Evolutionary conservation across 1,140 invertebrate genomes (phyloP).

Genomic region (Monochamus saltuarius): DNA sequence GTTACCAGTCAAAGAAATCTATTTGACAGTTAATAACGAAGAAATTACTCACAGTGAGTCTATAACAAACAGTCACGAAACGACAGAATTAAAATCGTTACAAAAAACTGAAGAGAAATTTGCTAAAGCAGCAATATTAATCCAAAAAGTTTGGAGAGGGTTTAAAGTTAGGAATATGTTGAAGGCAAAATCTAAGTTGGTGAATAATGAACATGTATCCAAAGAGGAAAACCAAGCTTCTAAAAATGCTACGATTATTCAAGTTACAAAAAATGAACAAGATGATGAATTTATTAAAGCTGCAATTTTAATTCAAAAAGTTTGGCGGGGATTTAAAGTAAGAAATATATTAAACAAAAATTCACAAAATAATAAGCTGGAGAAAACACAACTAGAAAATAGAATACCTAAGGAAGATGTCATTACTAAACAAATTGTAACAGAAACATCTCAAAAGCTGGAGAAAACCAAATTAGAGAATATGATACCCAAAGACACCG

Average conservation of each 20-base stretch:
- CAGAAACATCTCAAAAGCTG: neutral
- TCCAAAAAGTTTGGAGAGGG: too few relatives aligned
- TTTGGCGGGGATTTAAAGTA: conserved; percentile 10
- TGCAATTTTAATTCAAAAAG: conserved; percentile 12
- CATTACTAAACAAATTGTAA: neutral
- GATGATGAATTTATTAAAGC: neutral
- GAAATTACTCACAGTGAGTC: too few relatives aligned
- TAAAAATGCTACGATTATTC: neutral
- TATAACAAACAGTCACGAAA: too few relatives aligned
- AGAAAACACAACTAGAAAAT: neutral
- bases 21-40: too few relatives aligned
- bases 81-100: conserved; percentile 1
- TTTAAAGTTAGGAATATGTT: too few relatives aligned
- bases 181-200: too few relatives aligned
- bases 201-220: too few relatives aligned
- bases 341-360: neutral
- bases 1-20: too few relatives aligned
- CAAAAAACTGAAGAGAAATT: neutral
- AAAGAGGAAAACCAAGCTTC: too few relatives aligned
- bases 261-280: neutral
- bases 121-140: neutral
- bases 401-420: neutral
- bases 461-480: conserved; percentile 12
- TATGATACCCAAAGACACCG: neutral
- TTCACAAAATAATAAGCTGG: neutral